A percentile compares a stretch with the other conserved stretches of the same genome.
These are phyloP conservation scores for Florisuga fusca DNA, from an alignment of 2,797 vertebrate genomes.

Conservation along the genomic window DNA sequence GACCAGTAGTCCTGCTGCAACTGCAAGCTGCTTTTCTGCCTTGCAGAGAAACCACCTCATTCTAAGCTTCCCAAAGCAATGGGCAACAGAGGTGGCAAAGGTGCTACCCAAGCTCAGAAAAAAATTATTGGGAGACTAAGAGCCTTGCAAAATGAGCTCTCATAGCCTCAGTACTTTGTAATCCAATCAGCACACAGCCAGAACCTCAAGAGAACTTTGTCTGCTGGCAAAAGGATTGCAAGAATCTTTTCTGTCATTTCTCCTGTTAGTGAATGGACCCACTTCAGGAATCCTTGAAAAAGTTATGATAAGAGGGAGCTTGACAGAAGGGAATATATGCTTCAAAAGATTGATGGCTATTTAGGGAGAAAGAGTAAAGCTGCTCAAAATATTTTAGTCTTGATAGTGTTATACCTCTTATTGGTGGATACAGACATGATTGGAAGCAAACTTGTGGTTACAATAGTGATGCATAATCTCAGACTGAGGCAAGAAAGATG, in stretches of 20 bases:
- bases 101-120: not conserved
- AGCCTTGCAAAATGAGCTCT: not conserved
- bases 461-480: not conserved
- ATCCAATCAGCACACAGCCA: not conserved
- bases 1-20: not conserved
- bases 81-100: not conserved
- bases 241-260: not conserved
- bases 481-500: not conserved
- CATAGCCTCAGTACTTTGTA: not conserved
- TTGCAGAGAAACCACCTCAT: not conserved
- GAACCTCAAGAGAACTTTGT: not conserved
- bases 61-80: fast-evolving
- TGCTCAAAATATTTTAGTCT: not conserved
- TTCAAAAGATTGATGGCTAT: not conserved
- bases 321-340: not conserved
- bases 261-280: not conserved
- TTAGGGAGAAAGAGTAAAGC: not conserved
- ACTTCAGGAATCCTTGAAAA: not conserved
- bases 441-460: not conserved
- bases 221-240: not conserved
- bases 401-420: not conserved
- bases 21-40: not conserved
- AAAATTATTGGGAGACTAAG: not conserved
- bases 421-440: not conserved
- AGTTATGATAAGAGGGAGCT: not conserved